Evolutionary conservation across 2,888 invertebrate species (phyloP), one percentile per base, ranked within the genome.

Genomic region (Chouioia cunea): DNA sequence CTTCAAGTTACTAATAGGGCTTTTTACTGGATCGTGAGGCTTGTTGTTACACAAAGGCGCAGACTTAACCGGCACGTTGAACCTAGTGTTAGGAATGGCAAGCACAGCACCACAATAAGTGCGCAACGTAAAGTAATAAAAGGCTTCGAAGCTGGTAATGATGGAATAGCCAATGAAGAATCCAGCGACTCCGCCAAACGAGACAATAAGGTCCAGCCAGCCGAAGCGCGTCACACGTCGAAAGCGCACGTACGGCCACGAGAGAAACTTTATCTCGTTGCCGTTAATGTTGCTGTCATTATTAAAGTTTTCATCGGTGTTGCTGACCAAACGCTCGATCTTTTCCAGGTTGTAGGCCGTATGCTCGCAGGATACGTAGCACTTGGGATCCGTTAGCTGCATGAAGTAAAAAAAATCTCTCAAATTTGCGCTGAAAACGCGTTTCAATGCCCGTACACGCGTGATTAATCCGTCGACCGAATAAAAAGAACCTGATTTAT

Each of bases 141-240:
- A 82, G 36, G 93, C 87, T 85, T 94, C 94, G 14, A 93, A 92
- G 0, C 91, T 92, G 0, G 93, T 93, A 1, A 94, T 86, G 43
- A 94, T 84, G 1, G 93, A 93, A 84, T 93, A 94, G 0, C 94
- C 94, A 14, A 92, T 85, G 73, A 86, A 86, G 77, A 92, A 90
- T 23, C 89, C 88, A 48, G 88, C 89, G 14, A 89, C 88, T n/a
- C 89, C 89, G 15, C 89, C 89, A 68, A 86, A 86, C 0, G 81
- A 80, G 2, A 92, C 94, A 53, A 94, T 82, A 62, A 94, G 87
- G 86, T 94, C 94, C 0, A 94, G 92, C 93, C 93, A 93, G 66
- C 94, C 94, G 81, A 94, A 94, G 52, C 93, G 88, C 18, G 94
- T 93, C 83, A 94, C 93, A 43, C 93, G 89, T 80, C 93, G 93